Evolutionary conservation across 2,113 vertebrate genomes (phyloP), one percentile per base, ranked within the genome.

Genomic region (Leiothrix lutea): DNA sequence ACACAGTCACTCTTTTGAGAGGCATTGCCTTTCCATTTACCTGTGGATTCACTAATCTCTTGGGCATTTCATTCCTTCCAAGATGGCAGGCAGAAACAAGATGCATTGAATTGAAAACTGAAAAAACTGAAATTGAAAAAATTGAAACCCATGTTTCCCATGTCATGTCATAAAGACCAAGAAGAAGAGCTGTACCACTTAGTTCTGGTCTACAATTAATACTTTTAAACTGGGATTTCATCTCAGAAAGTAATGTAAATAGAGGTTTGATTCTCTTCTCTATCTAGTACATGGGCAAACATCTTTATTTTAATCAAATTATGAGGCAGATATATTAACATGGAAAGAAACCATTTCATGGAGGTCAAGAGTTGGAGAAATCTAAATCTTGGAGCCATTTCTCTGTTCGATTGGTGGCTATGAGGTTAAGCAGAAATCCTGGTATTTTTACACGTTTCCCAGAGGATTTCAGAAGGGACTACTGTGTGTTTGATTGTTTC

Each of bases 291-390:
- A 10, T 10, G 35, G 6, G 29, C 0, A 73, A 44, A 40, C 1
- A 25, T 31, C 9, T 78, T 88, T 22, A 20, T 64, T 70, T 53
- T 23, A 48, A 21, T 70, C 18, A 53, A 13, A 50, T 23, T 24
- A 18, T 0, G 0, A 10, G 23, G 9, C 16, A 72, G 6, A 47
- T 7, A 2, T 8, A 33, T 31, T 22, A 75, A 36, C 1, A 5
- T 50, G 54, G 11, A 60, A 72, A 50, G 10, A 66, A 91, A 50
- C 1, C 18, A 9, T 3, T 10, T 83, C 9, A 14, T 22, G 26
- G 22, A 51, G 7, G 21, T 31, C 2, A 23, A 40, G 14, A 83
- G 11, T 4, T 72, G 38, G 6, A 12, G 47, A 12, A 42, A 29
- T 26, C 5, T 47, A 3, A 13, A 11, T n/a, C 8, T 15, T 45